Base-by-base conservation (phyloP, 2,888 invertebrate species). In the Endomychus coccineus region DNA sequence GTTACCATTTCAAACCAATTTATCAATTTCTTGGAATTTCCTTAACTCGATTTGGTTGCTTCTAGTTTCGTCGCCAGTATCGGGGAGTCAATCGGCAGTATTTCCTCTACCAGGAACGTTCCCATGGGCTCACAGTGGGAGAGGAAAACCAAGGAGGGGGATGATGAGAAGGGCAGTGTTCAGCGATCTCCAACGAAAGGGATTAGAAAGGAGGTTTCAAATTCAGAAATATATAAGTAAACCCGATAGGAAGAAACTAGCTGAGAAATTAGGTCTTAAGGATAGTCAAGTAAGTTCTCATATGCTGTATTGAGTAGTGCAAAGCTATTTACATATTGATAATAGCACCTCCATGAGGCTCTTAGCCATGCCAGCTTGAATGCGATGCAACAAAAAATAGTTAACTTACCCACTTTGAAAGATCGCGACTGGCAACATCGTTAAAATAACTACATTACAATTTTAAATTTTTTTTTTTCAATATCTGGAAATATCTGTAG, bases 171-270 rank as follows among this genome's bases (percentile, higher is more conserved):
- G 97, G 22, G 96, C 97, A 0, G 97, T 97, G 23, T 97, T 97
- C 75, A 59, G 64, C 65, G 96, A 97, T 62, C 80, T 89, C 0
- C 97, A 97, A 61, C 73, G 97, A 27, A 92, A 94, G 52, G 96
- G 96, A 0, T 72, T 97, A 48, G 97, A 97, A 69, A 86, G 92
- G 59, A 73, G 92, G 60, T 97, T 97, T 71, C 91, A 92, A 65
- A 81, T 91, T 33, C 96, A 96, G 69, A 96, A 96, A 67, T 97
- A 97, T 70, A 97, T 97, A 65, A 94, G 92, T 60, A 97, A 97
- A 64, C 96, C 96, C 0, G 97, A 97, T 66, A 75, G 97, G 64
- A 96, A 95, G 74, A 94, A 95, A 58, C 70, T 97, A 44, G 96
- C 97, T 0, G 94, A 94, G 63, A 90, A 94, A 64, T 74, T 97